Conservation (phyloP, 2,113 vertebrate genomes). For the Nycticryphes semicollaris region DNA sequence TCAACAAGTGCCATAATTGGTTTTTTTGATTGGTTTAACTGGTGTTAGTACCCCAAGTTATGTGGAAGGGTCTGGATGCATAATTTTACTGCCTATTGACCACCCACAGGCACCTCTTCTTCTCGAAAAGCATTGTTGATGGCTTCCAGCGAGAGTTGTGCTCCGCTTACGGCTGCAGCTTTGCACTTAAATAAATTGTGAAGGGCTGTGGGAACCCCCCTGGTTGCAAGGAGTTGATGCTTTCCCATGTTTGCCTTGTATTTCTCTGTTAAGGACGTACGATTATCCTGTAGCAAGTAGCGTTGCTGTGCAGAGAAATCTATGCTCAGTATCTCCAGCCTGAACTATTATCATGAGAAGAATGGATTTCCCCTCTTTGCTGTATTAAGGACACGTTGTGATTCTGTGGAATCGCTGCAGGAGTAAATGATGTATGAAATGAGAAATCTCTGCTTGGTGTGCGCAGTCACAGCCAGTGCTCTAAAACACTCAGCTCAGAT, state of each 20-base stretch:
- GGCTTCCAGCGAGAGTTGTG: neutral
- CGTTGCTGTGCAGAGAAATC: neutral
- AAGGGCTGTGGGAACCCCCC: neutral
- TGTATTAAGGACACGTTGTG: constrained; percentile 51
- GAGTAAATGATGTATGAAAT: constrained; percentile 81
- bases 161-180: neutral
- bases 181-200: neutral
- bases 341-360: neutral
- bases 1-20: neutral
- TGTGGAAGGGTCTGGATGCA: neutral
- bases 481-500: neutral
- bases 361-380: constrained; percentile 41
- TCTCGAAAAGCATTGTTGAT: neutral
- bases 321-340: neutral
- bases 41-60: neutral
- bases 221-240: neutral
- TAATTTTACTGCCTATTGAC: neutral
- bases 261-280: neutral
- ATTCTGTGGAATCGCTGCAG: constrained; percentile 59
- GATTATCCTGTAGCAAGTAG: constrained; percentile 1
- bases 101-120: neutral
- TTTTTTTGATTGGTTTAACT: neutral
- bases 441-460: constrained; percentile 62
- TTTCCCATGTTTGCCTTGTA: neutral
- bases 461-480: neutral